Evolutionary conservation across 2,888 invertebrate species (phyloP).

Genomic region (Lordiphosa andalusiaca): DNA sequence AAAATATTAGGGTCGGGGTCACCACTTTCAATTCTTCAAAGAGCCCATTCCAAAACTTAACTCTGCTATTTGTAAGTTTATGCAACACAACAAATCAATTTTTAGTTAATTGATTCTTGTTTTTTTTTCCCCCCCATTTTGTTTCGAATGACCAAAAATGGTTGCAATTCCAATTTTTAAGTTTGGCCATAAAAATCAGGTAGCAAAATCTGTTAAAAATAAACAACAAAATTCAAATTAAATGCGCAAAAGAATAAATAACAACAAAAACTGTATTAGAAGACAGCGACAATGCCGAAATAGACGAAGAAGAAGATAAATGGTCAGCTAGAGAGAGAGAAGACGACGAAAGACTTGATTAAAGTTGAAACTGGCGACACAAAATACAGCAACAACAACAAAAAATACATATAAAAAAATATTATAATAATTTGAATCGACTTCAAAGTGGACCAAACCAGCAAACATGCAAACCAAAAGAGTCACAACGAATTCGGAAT

Average conservation of each 20-base stretch:
- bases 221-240: slow-evolving; percentile 47
- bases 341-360: slow-evolving; percentile 47
- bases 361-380: slow-evolving; percentile 55
- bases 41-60: no score
- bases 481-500: background rate
- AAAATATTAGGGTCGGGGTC: no score
- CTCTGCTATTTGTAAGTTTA: no score
- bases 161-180: slow-evolving; percentile 6
- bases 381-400: slow-evolving; percentile 52
- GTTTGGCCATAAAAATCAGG: slow-evolving; percentile 52
- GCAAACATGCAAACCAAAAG: slow-evolving; percentile 13
- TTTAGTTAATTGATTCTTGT: no score
- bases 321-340: slow-evolving; percentile 2
- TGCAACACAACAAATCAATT: no score
- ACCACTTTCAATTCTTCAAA: no score
- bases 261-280: slow-evolving; percentile 35
- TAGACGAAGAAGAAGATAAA: slow-evolving; percentile 12
- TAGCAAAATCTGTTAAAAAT: slow-evolving; percentile 38
- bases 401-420: slow-evolving; percentile 20
- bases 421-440: slow-evolving; percentile 45
- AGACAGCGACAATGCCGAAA: background rate
- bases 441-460: slow-evolving; percentile 17
- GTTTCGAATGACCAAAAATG: slow-evolving; percentile 52
- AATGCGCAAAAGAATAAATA: slow-evolving; percentile 62
- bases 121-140: slow-evolving; percentile 8